phyloP scores from a whole-genome alignment of 1,140 invertebrate species.

The Sinella curviseta region DNA sequence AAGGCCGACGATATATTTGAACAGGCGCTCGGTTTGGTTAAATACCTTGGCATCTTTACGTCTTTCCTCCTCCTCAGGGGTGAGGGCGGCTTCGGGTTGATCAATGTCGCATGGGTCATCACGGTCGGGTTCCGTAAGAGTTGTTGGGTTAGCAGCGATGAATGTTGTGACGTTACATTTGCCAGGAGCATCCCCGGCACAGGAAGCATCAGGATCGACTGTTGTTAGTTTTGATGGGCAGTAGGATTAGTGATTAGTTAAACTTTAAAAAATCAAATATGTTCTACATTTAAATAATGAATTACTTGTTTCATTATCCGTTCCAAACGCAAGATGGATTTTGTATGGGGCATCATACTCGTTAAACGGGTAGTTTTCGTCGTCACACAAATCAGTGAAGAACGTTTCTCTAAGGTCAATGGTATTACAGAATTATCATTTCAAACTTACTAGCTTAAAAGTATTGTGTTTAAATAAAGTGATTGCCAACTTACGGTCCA shows the following conservation, averaged over 20 bases:
- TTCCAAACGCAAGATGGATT: neutral
- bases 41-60: slow-evolving; percentile 6
- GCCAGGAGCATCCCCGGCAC: neutral
- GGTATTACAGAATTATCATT: too few relatives aligned
- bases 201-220: neutral
- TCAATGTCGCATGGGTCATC: neutral
- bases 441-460: too few relatives aligned
- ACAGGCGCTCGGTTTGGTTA: slow-evolving; percentile 40
- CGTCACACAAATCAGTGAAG: neutral
- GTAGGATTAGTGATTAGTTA: neutral
- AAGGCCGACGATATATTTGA: slow-evolving; percentile 31
- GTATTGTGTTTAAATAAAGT: neutral
- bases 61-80: neutral
- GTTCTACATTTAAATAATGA: too few relatives aligned
- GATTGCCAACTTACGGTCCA: neutral
- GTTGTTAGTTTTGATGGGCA: neutral
- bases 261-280: too few relatives aligned
- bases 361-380: neutral
- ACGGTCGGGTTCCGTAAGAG: neutral
- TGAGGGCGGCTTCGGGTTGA: neutral
- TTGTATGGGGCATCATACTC: neutral
- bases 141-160: neutral
- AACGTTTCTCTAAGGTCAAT: neutral
- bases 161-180: neutral
- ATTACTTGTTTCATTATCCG: neutral